Evolutionary conservation across 1,140 invertebrate species (phyloP).

Genomic region (Nasonia giraulti): DNA sequence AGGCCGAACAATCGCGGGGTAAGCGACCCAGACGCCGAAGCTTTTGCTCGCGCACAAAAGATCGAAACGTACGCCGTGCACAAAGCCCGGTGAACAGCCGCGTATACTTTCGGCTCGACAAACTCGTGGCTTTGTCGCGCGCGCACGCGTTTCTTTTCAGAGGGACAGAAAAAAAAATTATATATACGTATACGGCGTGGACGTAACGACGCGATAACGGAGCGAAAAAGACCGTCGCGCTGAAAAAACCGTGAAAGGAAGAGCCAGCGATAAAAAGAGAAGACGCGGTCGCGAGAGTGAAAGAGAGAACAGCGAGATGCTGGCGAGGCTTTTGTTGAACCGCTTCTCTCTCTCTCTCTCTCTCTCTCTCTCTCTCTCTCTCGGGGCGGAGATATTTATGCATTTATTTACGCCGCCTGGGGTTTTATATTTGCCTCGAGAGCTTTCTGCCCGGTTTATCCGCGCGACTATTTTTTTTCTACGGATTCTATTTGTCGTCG

Average conservation of each 20-base stretch:
- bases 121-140: not conserved
- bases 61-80: not conserved
- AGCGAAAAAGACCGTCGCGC: not conserved
- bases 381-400: not conserved
- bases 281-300: not conserved
- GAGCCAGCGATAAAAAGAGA: not conserved
- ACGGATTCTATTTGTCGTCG: no score
- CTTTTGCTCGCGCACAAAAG: not conserved
- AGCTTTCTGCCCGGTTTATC: not conserved
- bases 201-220: constrained; percentile 14
- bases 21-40: not conserved
- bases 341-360: no score
- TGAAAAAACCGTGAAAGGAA: not conserved
- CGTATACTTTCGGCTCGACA: not conserved
- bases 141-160: not conserved
- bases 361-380: no score
- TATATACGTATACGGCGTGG: not conserved
- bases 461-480: no score
- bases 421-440: not conserved
- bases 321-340: no score
- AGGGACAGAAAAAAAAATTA: not conserved
- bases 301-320: no score
- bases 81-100: not conserved
- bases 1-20: not conserved
- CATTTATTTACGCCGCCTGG: not conserved